phyloP scores from a whole-genome alignment of 2,113 vertebrate species.

The Takifugu flavidus region DNA sequence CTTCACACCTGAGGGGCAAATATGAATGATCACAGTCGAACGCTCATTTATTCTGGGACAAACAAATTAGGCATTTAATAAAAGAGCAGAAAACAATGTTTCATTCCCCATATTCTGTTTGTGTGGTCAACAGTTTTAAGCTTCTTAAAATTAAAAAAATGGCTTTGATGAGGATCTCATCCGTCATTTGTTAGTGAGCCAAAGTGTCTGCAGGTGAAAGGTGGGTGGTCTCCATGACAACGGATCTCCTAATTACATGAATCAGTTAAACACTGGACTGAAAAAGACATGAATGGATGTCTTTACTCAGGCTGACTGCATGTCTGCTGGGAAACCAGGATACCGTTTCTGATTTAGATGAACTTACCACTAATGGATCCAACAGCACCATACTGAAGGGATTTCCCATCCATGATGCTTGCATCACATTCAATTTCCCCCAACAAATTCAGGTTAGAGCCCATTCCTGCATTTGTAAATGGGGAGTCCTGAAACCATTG shows the following conservation, averaged over 20 bases:
- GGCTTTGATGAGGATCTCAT: too few species aligned
- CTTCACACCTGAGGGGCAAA: constrained; percentile 84
- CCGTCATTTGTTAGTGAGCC: too few species aligned
- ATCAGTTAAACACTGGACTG: constrained; percentile 1
- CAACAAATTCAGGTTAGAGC: constrained; percentile 95
- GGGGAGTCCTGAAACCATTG: constrained; percentile 87
- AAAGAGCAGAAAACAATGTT: not conserved
- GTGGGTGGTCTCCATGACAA: not conserved
- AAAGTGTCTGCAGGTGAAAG: too few species aligned
- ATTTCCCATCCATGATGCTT: constrained; percentile 99
- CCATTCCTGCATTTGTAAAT: constrained; percentile 97
- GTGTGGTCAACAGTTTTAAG: constrained; percentile 8
- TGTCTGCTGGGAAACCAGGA: not conserved
- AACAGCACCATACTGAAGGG: constrained; percentile 93
- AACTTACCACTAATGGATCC: constrained; percentile 88
- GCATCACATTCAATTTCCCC: constrained; percentile 98
- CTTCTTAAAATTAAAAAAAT: not conserved
- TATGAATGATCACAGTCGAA: constrained; percentile 11
- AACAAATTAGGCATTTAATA: not conserved
- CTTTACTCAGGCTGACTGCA: constrained; percentile 13
- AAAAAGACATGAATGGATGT: not conserved
- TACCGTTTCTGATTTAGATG: constrained; percentile 1
- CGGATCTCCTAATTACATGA: too few species aligned
- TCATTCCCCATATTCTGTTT: too few species aligned
- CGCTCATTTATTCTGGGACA: not conserved